Conservation (phyloP, 2,113 vertebrate genomes). For the Hippocampus barbouri region DNA sequence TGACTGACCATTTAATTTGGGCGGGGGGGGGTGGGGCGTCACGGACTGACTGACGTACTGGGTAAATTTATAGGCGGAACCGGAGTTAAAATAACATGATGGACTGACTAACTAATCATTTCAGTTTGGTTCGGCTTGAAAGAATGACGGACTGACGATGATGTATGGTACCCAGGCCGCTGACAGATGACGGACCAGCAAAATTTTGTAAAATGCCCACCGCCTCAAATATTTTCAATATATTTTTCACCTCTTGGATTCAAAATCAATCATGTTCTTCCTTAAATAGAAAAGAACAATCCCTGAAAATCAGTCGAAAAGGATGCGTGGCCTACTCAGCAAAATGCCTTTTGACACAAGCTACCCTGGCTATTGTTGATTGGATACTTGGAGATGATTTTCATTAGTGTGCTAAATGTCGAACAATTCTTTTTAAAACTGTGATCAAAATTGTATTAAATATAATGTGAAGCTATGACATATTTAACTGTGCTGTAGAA, state of each 20-base stretch:
- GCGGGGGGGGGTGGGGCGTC: no score
- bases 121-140: no score
- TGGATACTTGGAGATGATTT: not conserved
- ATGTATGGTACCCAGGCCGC: no score
- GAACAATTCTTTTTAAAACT: not conserved
- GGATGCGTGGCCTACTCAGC: not conserved
- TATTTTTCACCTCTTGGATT: not conserved
- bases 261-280: no score
- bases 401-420: not conserved
- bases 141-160: no score
- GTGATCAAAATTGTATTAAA: not conserved
- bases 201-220: no score
- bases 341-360: not conserved
- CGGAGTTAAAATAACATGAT: no score
- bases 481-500: not conserved
- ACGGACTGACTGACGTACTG: no score
- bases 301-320: not conserved
- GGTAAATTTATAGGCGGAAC: no score
- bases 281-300: not conserved
- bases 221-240: not conserved
- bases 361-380: not conserved
- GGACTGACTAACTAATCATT: no score
- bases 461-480: not conserved
- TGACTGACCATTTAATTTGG: no score
- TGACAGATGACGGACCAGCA: no score